Conservation (phyloP, 2,113 vertebrate genomes). For the Motacilla alba region DNA sequence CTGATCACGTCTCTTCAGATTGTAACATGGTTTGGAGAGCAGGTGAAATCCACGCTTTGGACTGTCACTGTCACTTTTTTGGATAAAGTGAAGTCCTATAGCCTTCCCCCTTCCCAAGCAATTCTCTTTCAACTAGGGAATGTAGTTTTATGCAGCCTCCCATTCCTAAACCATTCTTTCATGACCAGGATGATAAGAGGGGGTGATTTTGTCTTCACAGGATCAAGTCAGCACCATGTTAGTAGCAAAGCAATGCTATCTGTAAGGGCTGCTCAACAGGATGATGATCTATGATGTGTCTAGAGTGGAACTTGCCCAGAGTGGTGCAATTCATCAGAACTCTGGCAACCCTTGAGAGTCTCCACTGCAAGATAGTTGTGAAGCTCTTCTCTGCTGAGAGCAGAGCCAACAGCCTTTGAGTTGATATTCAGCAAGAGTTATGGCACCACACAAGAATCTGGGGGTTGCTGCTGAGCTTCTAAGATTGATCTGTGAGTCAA, state of each 20-base stretch:
- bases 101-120: background rate
- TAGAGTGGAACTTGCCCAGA: background rate
- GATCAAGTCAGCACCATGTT: background rate
- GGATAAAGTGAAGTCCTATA: background rate
- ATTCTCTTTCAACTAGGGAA: background rate
- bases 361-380: background rate
- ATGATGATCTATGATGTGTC: background rate
- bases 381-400: background rate
- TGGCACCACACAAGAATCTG: background rate
- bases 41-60: background rate
- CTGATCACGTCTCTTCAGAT: background rate
- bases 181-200: background rate
- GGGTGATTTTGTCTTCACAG: background rate
- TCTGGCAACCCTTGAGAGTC: background rate
- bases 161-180: background rate
- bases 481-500: background rate
- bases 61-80: background rate
- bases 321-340: background rate
- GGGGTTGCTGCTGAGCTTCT: background rate
- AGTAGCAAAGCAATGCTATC: background rate
- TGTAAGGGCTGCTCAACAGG: background rate
- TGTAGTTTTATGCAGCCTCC: background rate
- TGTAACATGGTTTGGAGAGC: background rate
- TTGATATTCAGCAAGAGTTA: background rate
- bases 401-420: background rate